Percentiles rank a stretch among this genome's conserved stretches.
phyloP scores from a whole-genome alignment of 2,113 vertebrate species.

The Neolamprologus modestus region DNA sequence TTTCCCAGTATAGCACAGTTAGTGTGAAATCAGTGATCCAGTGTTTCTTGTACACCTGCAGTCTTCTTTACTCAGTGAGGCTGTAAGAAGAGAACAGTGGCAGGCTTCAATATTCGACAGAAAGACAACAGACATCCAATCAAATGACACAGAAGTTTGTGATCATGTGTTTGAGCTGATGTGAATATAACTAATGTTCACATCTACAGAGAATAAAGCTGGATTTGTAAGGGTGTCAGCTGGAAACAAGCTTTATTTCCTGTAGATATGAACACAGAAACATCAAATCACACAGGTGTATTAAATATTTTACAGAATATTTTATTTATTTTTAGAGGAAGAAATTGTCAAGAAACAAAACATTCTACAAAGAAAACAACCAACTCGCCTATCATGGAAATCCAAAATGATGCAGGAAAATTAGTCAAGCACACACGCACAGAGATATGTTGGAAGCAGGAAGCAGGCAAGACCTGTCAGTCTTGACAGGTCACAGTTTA shows the following conservation, averaged over 20 bases:
- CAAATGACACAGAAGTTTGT: background rate
- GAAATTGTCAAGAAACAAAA: background rate
- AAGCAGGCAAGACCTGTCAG: fast-evolving
- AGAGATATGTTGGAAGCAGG: background rate
- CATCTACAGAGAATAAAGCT: background rate
- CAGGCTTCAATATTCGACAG: fast-evolving
- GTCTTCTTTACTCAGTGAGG: background rate
- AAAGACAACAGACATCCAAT: background rate
- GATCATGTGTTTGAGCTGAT: background rate
- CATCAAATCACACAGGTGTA: background rate
- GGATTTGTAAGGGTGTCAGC: background rate
- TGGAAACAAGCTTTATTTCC: background rate
- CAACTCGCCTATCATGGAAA: background rate
- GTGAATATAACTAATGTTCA: fast-evolving
- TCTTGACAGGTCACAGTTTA: background rate
- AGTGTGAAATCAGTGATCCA: fast-evolving
- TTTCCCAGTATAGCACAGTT: fast-evolving
- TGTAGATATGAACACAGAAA: background rate
- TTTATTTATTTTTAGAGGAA: background rate
- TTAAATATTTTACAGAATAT: background rate
- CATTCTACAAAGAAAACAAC: background rate
- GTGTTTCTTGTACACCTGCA: fast-evolving
- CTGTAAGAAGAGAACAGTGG: fast-evolving
- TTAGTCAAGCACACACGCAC: fast-evolving
- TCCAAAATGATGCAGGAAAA: background rate